These are phyloP conservation scores for Copidosoma aretas DNA, from an alignment of 2,888 invertebrate genomes.

Conservation along the genomic window DNA sequence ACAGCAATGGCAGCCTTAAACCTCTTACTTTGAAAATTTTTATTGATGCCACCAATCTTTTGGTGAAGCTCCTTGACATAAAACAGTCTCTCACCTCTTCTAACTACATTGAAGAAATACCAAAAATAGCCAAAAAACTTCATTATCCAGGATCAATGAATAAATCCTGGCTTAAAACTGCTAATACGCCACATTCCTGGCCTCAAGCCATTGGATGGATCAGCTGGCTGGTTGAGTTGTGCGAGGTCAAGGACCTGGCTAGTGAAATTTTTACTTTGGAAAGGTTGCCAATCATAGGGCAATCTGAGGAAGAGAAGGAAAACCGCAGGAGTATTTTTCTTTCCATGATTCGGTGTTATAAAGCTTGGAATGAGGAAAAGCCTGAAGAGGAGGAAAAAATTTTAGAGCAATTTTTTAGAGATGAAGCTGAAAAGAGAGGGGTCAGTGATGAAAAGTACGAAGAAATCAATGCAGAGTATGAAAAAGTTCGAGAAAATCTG, in stretches of 20 bases:
- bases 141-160: conserved; percentile 67
- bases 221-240: conserved; percentile 65
- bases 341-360: conserved; percentile 50
- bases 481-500: conserved; percentile 40
- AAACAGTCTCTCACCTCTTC: conserved; percentile 48
- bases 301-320: conserved; percentile 41
- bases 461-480: conserved; percentile 38
- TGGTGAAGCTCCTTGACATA: conserved; percentile 49
- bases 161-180: conserved; percentile 69
- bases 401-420: conserved; percentile 48
- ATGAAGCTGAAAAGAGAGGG: conserved; percentile 48
- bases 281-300: conserved; percentile 50
- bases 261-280: conserved; percentile 48
- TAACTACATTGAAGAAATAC: conserved; percentile 63
- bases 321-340: conserved; percentile 43
- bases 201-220: conserved; percentile 68
- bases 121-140: conserved; percentile 64
- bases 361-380: conserved; percentile 55
- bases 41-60: conserved; percentile 50
- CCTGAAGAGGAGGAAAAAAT: conserved; percentile 50
- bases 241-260: conserved; percentile 59
- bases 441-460: conserved; percentile 46
- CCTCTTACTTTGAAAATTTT: conserved; percentile 57
- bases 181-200: conserved; percentile 68
- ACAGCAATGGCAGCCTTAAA: conserved; percentile 53